Evolutionary conservation across 2,113 vertebrate genomes (phyloP), one percentile per base, ranked within the genome.

Genomic region (Neotoma lepida): DNA sequence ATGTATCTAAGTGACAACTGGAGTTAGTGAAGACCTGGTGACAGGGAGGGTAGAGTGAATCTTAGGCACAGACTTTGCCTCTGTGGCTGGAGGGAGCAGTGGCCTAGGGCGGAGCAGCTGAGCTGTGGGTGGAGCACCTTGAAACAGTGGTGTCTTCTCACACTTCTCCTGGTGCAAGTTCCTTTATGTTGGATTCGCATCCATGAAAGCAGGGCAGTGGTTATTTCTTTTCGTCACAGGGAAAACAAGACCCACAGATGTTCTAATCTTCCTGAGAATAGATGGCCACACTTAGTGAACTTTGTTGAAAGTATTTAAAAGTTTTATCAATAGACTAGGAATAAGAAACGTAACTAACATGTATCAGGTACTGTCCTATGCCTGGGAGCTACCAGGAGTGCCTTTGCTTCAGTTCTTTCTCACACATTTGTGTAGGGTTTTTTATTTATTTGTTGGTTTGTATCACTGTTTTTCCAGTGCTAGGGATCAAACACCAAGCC

Each of bases 271-370:
- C 12, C 33, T 44, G 89, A 51, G 33, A 6, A 30, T 12, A 20
- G 18, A 8, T 78, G 49, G n/a, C 44, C 82, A 73, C n/a, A 71
- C 61, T 93, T 82, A 66, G 56, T 89, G 61, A 78, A 9, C 82
- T 91, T 89, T 84, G 73, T 80, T 44, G 22, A 91, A 95, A 70
- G 30, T 39, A 68, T 89, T 76, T 30, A 91, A 71, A 71, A 87
- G 26, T n/a, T 74, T 9, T 41, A 35, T 51, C 20, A 77, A 30
- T 28, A 73, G 33, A 15, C 84, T 46, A 46, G 81, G 56, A 35
- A 17, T 8, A 17, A 22, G 64, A 26, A 63, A 63, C 41, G 30
- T n/a, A 14, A 49, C 20, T 44, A 58, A 74, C 1, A 1, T 9
- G 12, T n/a, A 8, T 35, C n/a, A 73, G 73, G 39, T 35, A 51